Percentiles rank a stretch among this genome's conserved stretches.
phyloP scores from a whole-genome alignment of 2,113 vertebrate genomes.

The Dicaeum eximium region DNA sequence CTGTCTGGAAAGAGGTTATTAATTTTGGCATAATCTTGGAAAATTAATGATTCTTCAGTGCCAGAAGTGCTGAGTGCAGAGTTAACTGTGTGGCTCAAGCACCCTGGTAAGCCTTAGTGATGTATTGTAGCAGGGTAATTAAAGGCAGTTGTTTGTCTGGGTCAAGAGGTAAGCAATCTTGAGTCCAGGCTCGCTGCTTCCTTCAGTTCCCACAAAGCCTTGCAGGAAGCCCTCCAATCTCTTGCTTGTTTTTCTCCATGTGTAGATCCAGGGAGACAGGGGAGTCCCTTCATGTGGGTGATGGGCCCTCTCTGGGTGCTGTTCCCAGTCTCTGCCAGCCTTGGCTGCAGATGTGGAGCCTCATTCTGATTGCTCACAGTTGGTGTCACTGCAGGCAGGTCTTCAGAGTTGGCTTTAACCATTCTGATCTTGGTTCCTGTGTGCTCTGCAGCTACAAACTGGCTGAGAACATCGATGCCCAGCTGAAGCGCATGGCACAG shows the following conservation, averaged over 20 bases:
- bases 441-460: slow-evolving; percentile 80
- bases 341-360: not conserved
- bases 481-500: slow-evolving; percentile 89
- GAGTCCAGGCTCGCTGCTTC: not conserved
- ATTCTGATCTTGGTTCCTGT: not conserved
- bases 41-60: not conserved
- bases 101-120: not conserved
- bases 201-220: not conserved
- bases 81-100: not conserved
- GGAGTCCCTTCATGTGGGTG: not conserved
- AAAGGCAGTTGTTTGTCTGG: not conserved
- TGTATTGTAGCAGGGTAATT: not conserved
- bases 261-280: not conserved
- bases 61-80: not conserved
- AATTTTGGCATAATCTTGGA: not conserved
- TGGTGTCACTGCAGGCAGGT: not conserved
- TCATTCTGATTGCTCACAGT: not conserved
- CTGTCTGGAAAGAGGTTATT: not conserved
- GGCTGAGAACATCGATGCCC: slow-evolving; percentile 88
- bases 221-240: not conserved
- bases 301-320: not conserved
- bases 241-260: not conserved
- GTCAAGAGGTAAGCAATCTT: not conserved
- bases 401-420: rapidly evolving
- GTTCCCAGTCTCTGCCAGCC: not conserved